Evolutionary conservation across 2,888 invertebrate species (phyloP), one percentile per base, ranked within the genome.

Genomic region (Spilosoma lubricipeda): DNA sequence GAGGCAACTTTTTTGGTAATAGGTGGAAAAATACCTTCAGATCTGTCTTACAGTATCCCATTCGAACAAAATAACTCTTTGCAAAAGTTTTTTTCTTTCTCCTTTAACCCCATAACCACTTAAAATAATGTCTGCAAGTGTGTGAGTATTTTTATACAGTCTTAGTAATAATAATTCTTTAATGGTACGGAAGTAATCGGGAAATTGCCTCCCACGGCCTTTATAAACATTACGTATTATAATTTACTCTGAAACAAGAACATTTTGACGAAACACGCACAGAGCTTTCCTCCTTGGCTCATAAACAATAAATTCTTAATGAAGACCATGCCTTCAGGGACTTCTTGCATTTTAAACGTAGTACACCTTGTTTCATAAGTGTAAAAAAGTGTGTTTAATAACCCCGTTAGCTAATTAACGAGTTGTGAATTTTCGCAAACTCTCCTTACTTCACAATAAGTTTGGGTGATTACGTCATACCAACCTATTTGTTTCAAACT

Each of bases 381-480:
- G 71, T 73, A 70, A 76, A 76, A 78, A 74, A 67, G 67, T n/a
- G 80, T 73, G 71, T 80, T 85, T 75, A 67, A 18, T 15, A 76
- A 73, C 77, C 67, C 72, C 79, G 80, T 85, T 84, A 80, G 77
- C 80, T 82, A 85, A 83, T 83, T 77, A 82, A 64, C 63, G 80
- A 83, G 72, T 83, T 84, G 42, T 75, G 74, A 65, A 77, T 76
- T 78, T 78, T 81, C 74, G 76, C 77, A 76, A 80, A 77, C 76
- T 66, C 79, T 75, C 77, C 77, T 80, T 78, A 80, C 80, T 80
- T 81, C 82, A 72, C 86, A 85, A 87, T 85, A 88, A 78, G 80
- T 77, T 74, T 78, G 77, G 82, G 64, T 83, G 84, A 86, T 86
- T 80, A 76, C 80, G 80, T 82, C 82, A 78, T 72, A 70, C 82